Conservation (phyloP, 2,888 invertebrate genomes). For the Eupithecia centaureata region DNA sequence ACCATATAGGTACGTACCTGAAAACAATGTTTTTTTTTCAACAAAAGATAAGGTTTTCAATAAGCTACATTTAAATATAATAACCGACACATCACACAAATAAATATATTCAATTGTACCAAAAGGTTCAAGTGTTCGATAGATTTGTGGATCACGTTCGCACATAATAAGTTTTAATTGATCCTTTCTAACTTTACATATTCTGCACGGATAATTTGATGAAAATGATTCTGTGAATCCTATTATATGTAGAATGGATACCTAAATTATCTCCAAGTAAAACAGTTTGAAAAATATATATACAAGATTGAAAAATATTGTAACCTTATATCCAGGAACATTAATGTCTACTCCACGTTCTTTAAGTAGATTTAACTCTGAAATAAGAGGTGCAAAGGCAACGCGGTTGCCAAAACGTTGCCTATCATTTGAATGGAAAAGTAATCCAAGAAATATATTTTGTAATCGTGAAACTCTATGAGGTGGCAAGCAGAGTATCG, state of each 20-base stretch:
- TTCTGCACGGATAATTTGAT: neutral
- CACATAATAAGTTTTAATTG: neutral
- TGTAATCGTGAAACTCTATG: neutral
- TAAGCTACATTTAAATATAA: neutral
- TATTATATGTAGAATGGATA: neutral
- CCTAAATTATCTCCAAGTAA: neutral
- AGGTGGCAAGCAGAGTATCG: neutral
- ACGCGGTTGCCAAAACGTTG: neutral
- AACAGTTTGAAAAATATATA: too few relatives aligned
- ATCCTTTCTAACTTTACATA: neutral
- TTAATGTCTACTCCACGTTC: neutral
- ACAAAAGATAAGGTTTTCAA: too few relatives aligned
- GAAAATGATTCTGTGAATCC: neutral
- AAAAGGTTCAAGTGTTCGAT: neutral
- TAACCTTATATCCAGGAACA: neutral
- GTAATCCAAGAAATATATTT: neutral
- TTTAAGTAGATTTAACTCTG: neutral
- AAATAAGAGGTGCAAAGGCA: neutral
- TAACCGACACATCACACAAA: neutral
- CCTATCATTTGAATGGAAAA: neutral
- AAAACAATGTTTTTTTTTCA: too few relatives aligned
- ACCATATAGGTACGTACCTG: too few relatives aligned
- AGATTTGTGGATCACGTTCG: neutral
- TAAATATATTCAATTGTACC: neutral
- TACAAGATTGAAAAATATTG: neutral